Percentiles rank a stretch among this genome's conserved stretches.
phyloP scores from a whole-genome alignment of 2,888 invertebrate species.

The Embidobia sp. region DNA sequence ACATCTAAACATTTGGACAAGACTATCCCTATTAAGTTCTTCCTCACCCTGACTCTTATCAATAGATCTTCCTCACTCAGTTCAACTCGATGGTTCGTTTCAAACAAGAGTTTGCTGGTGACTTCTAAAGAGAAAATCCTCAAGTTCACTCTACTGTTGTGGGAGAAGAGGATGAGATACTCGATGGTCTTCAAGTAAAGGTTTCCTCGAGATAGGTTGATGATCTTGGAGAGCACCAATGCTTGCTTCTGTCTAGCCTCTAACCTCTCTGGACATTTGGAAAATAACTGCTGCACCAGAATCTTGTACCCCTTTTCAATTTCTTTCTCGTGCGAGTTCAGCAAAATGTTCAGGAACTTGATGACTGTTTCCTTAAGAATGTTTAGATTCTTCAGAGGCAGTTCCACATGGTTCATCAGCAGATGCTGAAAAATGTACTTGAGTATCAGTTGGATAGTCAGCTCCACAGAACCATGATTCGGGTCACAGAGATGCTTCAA shows the following conservation, averaged over 20 bases:
- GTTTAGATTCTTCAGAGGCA: conserved; percentile 66
- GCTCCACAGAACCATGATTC: conserved; percentile 80
- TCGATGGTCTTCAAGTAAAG: conserved; percentile 65
- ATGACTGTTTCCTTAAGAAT: conserved; percentile 73
- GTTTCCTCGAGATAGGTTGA: conserved; percentile 69
- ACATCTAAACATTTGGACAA: conserved; percentile 83
- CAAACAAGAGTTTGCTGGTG: conserved; percentile 79
- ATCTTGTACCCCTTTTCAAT: conserved; percentile 69
- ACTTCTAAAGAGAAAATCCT: conserved; percentile 83
- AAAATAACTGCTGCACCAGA: conserved; percentile 75
- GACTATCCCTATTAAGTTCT: conserved; percentile 82
- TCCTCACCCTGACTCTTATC: conserved; percentile 56
- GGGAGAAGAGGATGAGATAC: conserved; percentile 72
- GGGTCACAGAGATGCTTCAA: conserved; percentile 78
- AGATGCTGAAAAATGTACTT: conserved; percentile 80
- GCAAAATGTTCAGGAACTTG: conserved; percentile 71
- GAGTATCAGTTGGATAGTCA: conserved; percentile 78
- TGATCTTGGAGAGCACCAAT: conserved; percentile 71
- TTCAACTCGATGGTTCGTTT: conserved; percentile 52
- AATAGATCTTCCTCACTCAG: conserved; percentile 19
- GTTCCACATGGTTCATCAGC: conserved; percentile 69
- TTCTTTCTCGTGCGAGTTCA: conserved; percentile 65
- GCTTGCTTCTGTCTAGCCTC: conserved; percentile 78
- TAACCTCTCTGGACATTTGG: conserved; percentile 75
- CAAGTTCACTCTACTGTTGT: conserved; percentile 80